phyloP scores from a whole-genome alignment of 2,888 invertebrate genomes.

The Adelphocoris suturalis region DNA sequence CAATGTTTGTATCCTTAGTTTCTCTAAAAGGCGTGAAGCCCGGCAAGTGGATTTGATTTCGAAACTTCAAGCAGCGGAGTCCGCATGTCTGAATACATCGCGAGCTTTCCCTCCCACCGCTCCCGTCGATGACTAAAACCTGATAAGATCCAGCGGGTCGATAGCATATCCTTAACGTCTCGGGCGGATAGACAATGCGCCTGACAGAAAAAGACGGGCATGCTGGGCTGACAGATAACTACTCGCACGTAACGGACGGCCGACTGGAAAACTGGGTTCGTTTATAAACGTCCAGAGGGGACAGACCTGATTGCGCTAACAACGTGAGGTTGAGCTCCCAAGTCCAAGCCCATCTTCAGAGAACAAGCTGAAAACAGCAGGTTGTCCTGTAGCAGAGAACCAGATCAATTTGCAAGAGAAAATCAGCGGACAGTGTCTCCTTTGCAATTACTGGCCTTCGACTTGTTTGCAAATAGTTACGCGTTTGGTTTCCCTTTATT shows the following conservation, averaged over 20 bases:
- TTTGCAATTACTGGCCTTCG: background rate
- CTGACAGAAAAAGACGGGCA: constrained; percentile 41
- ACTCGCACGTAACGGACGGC: constrained; percentile 39
- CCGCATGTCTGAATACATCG: background rate
- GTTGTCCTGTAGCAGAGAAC: constrained; percentile 48
- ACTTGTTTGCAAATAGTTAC: background rate
- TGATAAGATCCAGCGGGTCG: constrained; percentile 12
- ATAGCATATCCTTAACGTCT: constrained; percentile 48
- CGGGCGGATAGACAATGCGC: constrained; percentile 26
- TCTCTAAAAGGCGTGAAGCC: constrained; percentile 20
- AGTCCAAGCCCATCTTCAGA: constrained; percentile 46
- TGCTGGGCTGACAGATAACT: constrained; percentile 35
- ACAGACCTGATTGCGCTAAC: constrained; percentile 41
- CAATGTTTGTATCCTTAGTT: too few relatives aligned
- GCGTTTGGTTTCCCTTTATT: background rate
- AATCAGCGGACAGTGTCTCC: constrained; percentile 20
- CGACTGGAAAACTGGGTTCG: constrained; percentile 33
- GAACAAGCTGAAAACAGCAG: constrained; percentile 43
- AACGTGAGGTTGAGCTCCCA: constrained; percentile 8
- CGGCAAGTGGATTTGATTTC: background rate
- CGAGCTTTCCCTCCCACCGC: constrained; percentile 47
- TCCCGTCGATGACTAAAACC: background rate
- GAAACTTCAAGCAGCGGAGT: background rate
- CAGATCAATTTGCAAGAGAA: constrained; percentile 53
- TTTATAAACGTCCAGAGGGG: constrained; percentile 35